Percentiles rank a stretch among this genome's conserved stretches.
These are phyloP conservation scores for Tigriopus californicus DNA, from an alignment of 2,888 invertebrate genomes.

Conservation along the genomic window DNA sequence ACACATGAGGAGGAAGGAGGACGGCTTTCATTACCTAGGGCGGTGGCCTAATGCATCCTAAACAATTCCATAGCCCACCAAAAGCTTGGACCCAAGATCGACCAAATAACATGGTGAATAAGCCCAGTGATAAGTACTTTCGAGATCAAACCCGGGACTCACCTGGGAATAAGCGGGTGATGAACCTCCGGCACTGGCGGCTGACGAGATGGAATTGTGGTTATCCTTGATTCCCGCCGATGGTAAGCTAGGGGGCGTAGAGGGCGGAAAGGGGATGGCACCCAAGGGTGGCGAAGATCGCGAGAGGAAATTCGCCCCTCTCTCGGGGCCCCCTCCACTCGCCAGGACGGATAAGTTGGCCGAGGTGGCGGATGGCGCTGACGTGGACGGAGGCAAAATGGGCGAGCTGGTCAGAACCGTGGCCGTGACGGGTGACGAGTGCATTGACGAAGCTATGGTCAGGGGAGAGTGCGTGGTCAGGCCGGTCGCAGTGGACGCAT, in stretches of 20 bases:
- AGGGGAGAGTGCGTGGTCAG: slow-evolving; percentile 8
- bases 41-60: too few relatives aligned
- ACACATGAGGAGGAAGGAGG: too few relatives aligned
- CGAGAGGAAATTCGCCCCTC: slow-evolving; percentile 18
- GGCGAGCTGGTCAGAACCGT: slow-evolving; percentile 24
- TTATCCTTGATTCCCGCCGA: neutral
- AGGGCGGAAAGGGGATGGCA: neutral
- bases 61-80: too few relatives aligned
- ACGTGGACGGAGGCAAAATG: slow-evolving; percentile 24
- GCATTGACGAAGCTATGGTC: slow-evolving; percentile 10
- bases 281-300: slow-evolving; percentile 19
- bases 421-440: slow-evolving; percentile 18
- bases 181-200: slow-evolving; percentile 32
- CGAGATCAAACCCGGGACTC: slow-evolving; percentile 20
- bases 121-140: too few relatives aligned
- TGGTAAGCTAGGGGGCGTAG: neutral
- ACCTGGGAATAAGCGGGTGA: slow-evolving; percentile 26
- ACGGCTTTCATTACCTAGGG: too few relatives aligned
- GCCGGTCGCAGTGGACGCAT: neutral
- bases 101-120: too few relatives aligned
- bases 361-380: slow-evolving; percentile 15
- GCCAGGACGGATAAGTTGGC: neutral
- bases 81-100: too few relatives aligned
- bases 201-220: slow-evolving; percentile 22
- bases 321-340: too few relatives aligned